phyloP scores from a whole-genome alignment of 2,888 invertebrate genomes.

The Anthrax anthrax region DNA sequence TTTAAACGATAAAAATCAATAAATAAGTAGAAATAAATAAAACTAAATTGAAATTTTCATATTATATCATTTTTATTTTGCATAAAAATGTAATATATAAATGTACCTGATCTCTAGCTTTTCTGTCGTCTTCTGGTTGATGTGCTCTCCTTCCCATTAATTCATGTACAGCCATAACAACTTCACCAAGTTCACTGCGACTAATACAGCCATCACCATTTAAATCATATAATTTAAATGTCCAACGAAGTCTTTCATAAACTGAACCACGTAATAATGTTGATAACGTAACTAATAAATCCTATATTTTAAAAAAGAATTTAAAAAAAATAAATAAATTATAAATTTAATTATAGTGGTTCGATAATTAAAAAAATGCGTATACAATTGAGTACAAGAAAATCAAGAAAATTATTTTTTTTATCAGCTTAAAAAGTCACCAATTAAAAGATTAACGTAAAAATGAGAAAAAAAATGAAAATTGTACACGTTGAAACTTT shows the following conservation, averaged over 20 bases:
- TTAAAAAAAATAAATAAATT: neutral
- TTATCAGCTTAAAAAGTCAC: no score
- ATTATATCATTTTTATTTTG: neutral
- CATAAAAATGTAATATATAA: neutral
- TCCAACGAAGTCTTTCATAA: slow-evolving; percentile 90
- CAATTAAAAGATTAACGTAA: no score
- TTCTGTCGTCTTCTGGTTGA: slow-evolving; percentile 67
- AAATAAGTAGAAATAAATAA: no score
- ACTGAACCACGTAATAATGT: slow-evolving; percentile 83
- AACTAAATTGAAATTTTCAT: neutral
- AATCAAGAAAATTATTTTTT: no score
- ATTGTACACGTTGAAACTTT: no score
- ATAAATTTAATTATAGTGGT: neutral
- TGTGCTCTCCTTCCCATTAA: slow-evolving; percentile 67
- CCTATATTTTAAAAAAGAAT: slow-evolving; percentile 43
- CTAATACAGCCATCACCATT: slow-evolving; percentile 95
- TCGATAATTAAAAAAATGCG: no score
- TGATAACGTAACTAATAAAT: slow-evolving; percentile 83
- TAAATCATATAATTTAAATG: slow-evolving; percentile 90
- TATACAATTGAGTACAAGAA: no score
- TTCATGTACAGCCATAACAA: slow-evolving; percentile 82
- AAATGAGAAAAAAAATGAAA: no score
- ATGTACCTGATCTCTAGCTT: slow-evolving; percentile 70
- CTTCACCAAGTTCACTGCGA: slow-evolving; percentile 75
- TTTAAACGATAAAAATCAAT: no score